A percentile compares a stretch with the other conserved stretches of the same genome.
These are phyloP conservation scores for Nephila pilipes DNA, from an alignment of 1,140 invertebrate genomes.

Conservation along the genomic window DNA sequence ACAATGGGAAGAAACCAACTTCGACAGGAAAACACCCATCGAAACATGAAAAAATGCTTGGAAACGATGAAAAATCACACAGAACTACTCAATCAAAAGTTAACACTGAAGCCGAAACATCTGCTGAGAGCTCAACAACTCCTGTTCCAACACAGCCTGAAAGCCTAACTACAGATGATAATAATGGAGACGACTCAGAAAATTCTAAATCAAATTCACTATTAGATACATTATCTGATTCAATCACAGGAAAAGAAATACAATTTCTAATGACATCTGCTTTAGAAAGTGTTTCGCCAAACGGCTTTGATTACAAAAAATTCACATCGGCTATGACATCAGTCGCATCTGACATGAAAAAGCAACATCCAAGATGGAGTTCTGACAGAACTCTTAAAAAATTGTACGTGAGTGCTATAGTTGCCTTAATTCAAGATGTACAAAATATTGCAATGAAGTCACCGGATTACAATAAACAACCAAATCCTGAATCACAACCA, in stretches of 20 bases:
- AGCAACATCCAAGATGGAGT: not conserved
- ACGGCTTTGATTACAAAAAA: constrained; percentile 22
- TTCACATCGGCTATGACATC: not conserved
- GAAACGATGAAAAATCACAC: no score
- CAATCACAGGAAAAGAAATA: not conserved
- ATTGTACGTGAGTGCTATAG: not conserved
- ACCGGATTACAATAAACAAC: not conserved
- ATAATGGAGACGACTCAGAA: not conserved
- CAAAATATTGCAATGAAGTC: not conserved
- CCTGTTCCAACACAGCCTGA: not conserved
- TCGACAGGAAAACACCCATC: no score
- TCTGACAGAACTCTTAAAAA: not conserved
- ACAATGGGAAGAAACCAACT: no score
- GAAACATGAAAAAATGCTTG: no score
- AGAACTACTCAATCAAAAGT: not conserved
- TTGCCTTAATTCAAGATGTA: not conserved
- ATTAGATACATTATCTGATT: not conserved
- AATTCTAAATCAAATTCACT: not conserved
- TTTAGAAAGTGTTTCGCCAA: not conserved
- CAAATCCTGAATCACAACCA: not conserved
- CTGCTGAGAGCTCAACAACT: not conserved
- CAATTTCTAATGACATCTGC: not conserved
- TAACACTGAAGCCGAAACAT: not conserved
- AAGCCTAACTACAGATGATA: not conserved
- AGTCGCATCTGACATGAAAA: not conserved